phyloP scores from a whole-genome alignment of 2,113 vertebrate species.

The Onychostoma macrolepis region DNA sequence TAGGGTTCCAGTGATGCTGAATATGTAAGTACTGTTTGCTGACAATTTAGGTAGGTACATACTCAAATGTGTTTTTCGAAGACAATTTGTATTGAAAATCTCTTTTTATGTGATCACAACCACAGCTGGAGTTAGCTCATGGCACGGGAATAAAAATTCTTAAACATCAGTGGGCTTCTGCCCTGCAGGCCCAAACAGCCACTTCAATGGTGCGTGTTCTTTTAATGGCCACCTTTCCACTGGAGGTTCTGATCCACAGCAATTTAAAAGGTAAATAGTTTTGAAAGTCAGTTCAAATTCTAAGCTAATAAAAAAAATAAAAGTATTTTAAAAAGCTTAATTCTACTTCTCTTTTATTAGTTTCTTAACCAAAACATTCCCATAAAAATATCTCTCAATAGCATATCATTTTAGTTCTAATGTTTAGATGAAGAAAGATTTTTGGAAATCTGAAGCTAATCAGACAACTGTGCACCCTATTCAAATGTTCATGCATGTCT shows the following conservation, averaged over 20 bases:
- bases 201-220: not conserved
- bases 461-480: not conserved
- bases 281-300: not conserved
- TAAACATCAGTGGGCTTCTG: not conserved
- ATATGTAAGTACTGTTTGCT: not conserved
- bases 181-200: not conserved
- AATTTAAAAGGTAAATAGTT: not conserved
- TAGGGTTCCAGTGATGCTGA: not conserved
- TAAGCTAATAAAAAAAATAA: too few relatives aligned
- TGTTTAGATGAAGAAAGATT: too few relatives aligned
- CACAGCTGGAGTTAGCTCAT: not conserved
- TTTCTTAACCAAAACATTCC: not conserved
- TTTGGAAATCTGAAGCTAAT: not conserved
- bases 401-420: too few relatives aligned
- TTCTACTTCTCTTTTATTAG: not conserved
- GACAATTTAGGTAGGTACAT: not conserved
- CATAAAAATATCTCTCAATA: not conserved
- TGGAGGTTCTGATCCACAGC: not conserved
- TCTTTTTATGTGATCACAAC: not conserved
- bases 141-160: not conserved
- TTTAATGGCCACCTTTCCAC: conserved; percentile 5
- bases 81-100: not conserved
- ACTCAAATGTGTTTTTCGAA: not conserved
- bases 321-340: not conserved
- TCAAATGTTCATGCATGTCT: not conserved